phyloP scores from a whole-genome alignment of 2,888 invertebrate genomes.

The Noctua comes region DNA sequence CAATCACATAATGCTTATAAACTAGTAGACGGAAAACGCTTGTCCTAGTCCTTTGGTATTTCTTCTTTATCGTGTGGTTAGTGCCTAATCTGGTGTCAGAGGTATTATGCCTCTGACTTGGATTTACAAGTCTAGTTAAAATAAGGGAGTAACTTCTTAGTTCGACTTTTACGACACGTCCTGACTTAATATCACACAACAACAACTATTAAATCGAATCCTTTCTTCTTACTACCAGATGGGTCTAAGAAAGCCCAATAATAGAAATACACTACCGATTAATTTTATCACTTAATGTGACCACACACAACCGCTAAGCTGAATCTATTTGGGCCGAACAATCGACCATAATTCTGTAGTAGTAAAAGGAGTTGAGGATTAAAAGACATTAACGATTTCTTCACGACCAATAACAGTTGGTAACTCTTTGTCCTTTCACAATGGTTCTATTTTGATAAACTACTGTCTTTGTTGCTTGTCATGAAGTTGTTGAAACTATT shows the following conservation, averaged over 20 bases:
- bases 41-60: background rate
- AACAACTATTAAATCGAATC: background rate
- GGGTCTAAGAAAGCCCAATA: slow-evolving; percentile 2
- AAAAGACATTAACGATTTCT: slow-evolving; percentile 62
- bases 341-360: slow-evolving; percentile 29
- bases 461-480: slow-evolving; percentile 42
- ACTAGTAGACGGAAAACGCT: background rate
- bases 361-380: slow-evolving; percentile 46
- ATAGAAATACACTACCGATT: slow-evolving; percentile 30
- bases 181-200: background rate
- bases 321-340: slow-evolving; percentile 28
- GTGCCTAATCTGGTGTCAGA: no score
- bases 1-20: background rate
- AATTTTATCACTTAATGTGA: slow-evolving; percentile 26
- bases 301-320: slow-evolving; percentile 40
- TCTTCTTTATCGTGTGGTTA: no score
- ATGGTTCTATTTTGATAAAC: slow-evolving; percentile 57
- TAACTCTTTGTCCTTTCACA: slow-evolving; percentile 57
- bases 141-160: background rate
- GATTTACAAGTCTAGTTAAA: no score
- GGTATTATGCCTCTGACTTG: no score
- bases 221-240: slow-evolving; percentile 11
- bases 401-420: slow-evolving; percentile 44
- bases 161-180: slow-evolving; percentile 22
- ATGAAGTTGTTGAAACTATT: slow-evolving; percentile 35